Conservation (phyloP, 2,888 invertebrate genomes). For the Caenorhabditis panamensis region DNA sequence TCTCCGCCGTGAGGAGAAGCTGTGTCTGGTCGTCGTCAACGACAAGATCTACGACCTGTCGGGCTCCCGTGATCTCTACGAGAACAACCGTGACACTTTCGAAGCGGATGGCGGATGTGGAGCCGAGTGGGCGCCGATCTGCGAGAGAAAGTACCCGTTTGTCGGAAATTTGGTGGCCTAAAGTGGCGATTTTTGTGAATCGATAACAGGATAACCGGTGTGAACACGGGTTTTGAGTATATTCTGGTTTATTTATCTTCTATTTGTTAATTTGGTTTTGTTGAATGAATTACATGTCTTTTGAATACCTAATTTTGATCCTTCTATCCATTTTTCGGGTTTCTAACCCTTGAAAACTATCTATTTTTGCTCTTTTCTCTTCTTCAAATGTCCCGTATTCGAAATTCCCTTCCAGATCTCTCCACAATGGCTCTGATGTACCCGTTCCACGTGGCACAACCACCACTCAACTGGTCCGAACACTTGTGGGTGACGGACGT, state of each 20-base stretch:
- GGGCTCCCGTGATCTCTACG: slow-evolving; percentile 75
- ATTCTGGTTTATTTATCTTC: background rate
- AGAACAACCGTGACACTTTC: slow-evolving; percentile 25
- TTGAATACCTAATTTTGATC: too few species aligned
- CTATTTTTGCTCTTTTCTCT: background rate
- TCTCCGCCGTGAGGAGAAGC: slow-evolving; percentile 73
- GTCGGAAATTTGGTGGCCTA: slow-evolving; percentile 71
- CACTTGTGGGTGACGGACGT: slow-evolving; percentile 60
- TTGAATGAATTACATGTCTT: background rate
- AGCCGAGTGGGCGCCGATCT: slow-evolving; percentile 66
- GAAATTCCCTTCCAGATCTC: slow-evolving; percentile 5
- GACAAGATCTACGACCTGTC: slow-evolving; percentile 80
- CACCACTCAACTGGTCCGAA: slow-evolving; percentile 66
- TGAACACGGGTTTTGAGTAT: slow-evolving; percentile 44
- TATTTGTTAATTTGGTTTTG: slow-evolving; percentile 2
- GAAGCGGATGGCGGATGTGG: slow-evolving; percentile 45
- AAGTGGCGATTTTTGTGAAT: background rate
- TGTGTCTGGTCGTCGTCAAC: slow-evolving; percentile 74
- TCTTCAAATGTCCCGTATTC: background rate
- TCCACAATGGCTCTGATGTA: slow-evolving; percentile 63
- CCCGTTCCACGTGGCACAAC: slow-evolving; percentile 61
- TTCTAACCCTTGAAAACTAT: too few species aligned
- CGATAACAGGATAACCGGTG: slow-evolving; percentile 1
- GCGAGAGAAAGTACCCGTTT: slow-evolving; percentile 66
- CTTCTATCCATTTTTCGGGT: background rate